Evolutionary conservation across 2,113 vertebrate genomes (phyloP).

Genomic region (Melanerpes formicivorus): DNA sequence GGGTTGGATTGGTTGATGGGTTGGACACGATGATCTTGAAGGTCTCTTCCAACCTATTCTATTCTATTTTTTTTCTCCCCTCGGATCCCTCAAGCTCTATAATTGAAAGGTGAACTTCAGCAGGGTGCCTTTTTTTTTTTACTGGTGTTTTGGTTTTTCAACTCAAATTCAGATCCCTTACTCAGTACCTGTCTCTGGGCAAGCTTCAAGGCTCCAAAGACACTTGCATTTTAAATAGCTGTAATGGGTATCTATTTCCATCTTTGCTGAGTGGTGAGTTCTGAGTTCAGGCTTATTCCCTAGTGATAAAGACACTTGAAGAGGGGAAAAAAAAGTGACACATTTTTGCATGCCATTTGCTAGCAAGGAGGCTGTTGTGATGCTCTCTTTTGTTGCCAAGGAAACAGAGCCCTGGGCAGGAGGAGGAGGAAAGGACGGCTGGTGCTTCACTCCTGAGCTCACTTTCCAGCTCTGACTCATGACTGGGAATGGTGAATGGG

Average conservation of each 20-base stretch:
- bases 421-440: not conserved
- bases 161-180: constrained; percentile 46
- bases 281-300: constrained; percentile 21
- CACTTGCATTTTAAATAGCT: not conserved
- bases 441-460: not conserved
- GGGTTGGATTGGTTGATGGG: too few relatives aligned
- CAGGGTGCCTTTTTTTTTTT: not conserved
- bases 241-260: not conserved
- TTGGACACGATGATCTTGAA: too few relatives aligned
- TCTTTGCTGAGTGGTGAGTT: constrained; percentile 35
- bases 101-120: constrained; percentile 70
- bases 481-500: not conserved
- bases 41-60: too few relatives aligned
- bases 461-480: not conserved
- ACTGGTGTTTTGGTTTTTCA: not conserved
- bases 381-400: constrained; percentile 58
- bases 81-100: constrained; percentile 56
- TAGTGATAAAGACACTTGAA: not conserved
- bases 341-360: not conserved
- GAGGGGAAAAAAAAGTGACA: not conserved
- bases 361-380: constrained; percentile 42
- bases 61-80: constrained; percentile 29
- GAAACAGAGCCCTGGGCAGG: constrained; percentile 34
- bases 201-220: not conserved
- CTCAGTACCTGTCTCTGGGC: not conserved